These are phyloP conservation scores for Choloepus hoffmanni DNA, from an alignment of 2,113 vertebrate species.

Conservation along the genomic window DNA sequence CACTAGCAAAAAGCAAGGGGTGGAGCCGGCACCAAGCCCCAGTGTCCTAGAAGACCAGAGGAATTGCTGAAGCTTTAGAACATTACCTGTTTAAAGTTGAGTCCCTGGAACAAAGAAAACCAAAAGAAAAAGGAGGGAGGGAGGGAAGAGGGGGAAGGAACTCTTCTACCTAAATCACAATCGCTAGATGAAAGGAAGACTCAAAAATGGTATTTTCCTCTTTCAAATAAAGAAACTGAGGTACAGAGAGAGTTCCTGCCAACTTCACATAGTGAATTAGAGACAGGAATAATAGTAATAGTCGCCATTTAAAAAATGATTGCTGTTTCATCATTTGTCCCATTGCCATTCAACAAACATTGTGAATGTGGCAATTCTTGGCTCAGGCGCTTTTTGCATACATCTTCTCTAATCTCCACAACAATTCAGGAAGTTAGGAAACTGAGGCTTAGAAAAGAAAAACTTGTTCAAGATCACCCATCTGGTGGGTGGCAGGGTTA, in stretches of 20 bases:
- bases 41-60: neutral
- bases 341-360: neutral
- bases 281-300: neutral
- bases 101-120: neutral
- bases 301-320: neutral
- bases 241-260: neutral
- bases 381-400: neutral
- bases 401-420: neutral
- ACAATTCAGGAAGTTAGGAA: neutral
- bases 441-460: neutral
- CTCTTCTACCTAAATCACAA: neutral
- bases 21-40: too few relatives aligned
- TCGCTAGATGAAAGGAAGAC: neutral
- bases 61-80: neutral
- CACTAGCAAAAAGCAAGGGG: neutral
- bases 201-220: neutral
- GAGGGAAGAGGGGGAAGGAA: too few relatives aligned
- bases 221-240: neutral
- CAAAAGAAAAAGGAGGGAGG: neutral
- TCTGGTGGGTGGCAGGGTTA: neutral
- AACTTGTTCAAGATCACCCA: neutral
- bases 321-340: neutral
- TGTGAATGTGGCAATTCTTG: neutral
- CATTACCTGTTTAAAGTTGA: neutral
- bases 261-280: neutral